Evolutionary conservation across 2,113 vertebrate genomes (phyloP).

Genomic region (Argyrosomus japonicus): DNA sequence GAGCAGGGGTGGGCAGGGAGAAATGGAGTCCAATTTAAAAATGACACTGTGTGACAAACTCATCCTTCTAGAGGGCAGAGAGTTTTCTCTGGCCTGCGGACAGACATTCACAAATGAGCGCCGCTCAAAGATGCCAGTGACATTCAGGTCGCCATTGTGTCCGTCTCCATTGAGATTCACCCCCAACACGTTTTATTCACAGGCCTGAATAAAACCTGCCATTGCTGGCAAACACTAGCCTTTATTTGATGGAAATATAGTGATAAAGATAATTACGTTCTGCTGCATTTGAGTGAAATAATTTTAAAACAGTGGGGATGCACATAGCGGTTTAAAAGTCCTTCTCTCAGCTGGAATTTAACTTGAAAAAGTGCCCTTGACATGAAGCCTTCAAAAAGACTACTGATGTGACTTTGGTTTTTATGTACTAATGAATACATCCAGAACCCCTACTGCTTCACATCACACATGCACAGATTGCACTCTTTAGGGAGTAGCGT

Average conservation of each 20-base stretch:
- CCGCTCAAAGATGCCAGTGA: slow-evolving; percentile 78
- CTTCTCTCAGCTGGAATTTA: slow-evolving; percentile 34
- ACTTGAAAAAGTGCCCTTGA: slow-evolving; percentile 59
- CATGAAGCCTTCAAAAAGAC: slow-evolving; percentile 33
- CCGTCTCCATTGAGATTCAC: slow-evolving; percentile 68
- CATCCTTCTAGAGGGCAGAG: slow-evolving; percentile 75
- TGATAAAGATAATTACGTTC: slow-evolving; percentile 60
- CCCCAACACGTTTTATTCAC: slow-evolving; percentile 72
- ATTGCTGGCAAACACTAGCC: slow-evolving; percentile 55
- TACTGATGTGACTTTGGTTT: slow-evolving; percentile 27
- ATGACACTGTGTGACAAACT: slow-evolving; percentile 78
- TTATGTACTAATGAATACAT: slow-evolving; percentile 41
- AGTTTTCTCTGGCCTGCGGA: slow-evolving; percentile 73
- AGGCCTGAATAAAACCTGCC: slow-evolving; percentile 60
- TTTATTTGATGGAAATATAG: slow-evolving; percentile 67
- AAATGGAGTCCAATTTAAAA: slow-evolving; percentile 80
- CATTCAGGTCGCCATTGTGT: slow-evolving; percentile 77
- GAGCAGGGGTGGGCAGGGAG: slow-evolving; percentile 44
- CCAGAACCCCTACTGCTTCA: slow-evolving; percentile 13
- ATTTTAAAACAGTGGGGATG: slow-evolving; percentile 54
- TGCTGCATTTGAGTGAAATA: slow-evolving; percentile 52
- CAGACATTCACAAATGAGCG: slow-evolving; percentile 75
- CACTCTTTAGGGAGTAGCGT: slow-evolving; percentile 16
- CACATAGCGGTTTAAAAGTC: slow-evolving; percentile 37
- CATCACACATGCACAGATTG: slow-evolving; percentile 1